Percentiles rank a stretch among this genome's conserved stretches.
phyloP scores from a whole-genome alignment of 2,797 vertebrate genomes.

The Ara ararauna region DNA sequence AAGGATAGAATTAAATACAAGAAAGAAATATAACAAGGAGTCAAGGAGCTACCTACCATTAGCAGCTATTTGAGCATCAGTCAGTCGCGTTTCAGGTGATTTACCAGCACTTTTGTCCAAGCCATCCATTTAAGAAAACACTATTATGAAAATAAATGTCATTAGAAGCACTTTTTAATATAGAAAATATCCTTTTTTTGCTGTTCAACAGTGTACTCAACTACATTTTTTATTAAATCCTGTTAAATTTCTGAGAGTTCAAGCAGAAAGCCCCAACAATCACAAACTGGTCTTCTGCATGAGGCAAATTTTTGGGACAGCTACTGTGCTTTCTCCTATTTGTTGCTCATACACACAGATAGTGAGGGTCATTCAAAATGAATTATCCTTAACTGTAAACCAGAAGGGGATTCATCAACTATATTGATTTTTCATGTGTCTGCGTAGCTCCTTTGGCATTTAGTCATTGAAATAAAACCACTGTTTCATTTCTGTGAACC shows the following conservation, averaged over 20 bases:
- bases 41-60: slow-evolving; percentile 15
- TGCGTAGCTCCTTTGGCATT: background rate
- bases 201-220: background rate
- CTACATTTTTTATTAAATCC: background rate
- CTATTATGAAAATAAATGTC: slow-evolving; percentile 34
- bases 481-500: background rate
- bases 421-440: slow-evolving; percentile 15
- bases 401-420: slow-evolving; percentile 39
- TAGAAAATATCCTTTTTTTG: background rate
- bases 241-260: background rate
- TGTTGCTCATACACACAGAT: background rate
- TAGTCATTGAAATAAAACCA: background rate
- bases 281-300: background rate
- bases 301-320: background rate
- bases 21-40: background rate
- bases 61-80: slow-evolving; percentile 11
- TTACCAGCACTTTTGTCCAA: slow-evolving; percentile 26
- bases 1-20: slow-evolving; percentile 4
- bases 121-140: slow-evolving; percentile 1
- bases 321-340: background rate
- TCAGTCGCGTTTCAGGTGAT: background rate
- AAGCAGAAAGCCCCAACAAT: background rate
- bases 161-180: background rate
- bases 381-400: slow-evolving; percentile 34
- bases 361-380: background rate